Percentiles rank a stretch among this genome's conserved stretches.
These are phyloP conservation scores for Lucilia sericata DNA, from an alignment of 1,140 invertebrate genomes.

Conservation along the genomic window DNA sequence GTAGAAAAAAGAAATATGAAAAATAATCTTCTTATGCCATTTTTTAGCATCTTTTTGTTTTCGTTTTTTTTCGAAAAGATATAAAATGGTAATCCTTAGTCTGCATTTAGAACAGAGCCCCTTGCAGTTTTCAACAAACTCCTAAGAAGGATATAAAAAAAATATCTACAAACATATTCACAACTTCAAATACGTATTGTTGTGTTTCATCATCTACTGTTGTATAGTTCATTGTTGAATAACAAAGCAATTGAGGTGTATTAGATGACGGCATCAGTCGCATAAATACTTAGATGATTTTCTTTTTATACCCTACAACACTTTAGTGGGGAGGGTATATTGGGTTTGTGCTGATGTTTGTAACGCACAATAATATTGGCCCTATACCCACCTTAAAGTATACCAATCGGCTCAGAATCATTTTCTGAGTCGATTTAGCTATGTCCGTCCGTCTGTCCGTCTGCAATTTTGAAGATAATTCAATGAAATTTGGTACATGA, in stretches of 20 bases:
- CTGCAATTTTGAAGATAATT: too few relatives aligned
- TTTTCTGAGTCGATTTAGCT: too few relatives aligned
- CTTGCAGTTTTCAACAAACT: neutral
- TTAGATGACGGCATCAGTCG: neutral
- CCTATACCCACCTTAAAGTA: too few relatives aligned
- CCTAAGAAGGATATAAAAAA: neutral
- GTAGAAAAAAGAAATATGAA: neutral
- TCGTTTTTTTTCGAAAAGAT: neutral
- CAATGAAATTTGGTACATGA: too few relatives aligned
- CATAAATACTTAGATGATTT: neutral
- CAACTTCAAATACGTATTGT: too few relatives aligned
- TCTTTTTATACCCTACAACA: neutral
- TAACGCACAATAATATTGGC: too few relatives aligned
- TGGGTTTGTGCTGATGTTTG: too few relatives aligned
- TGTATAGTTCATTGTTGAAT: constrained; percentile 8
- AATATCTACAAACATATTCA: neutral
- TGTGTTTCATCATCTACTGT: neutral
- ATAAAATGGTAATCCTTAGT: neutral
- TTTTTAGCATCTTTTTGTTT: neutral
- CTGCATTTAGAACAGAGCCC: neutral
- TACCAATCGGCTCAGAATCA: too few relatives aligned
- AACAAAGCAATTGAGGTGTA: constrained; percentile 23
- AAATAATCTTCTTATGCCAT: neutral
- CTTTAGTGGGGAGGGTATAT: too few relatives aligned
- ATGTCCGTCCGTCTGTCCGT: too few relatives aligned